Evolutionary conservation across 2,113 vertebrate species (phyloP).

Genomic region (Glaucomys volans): DNA sequence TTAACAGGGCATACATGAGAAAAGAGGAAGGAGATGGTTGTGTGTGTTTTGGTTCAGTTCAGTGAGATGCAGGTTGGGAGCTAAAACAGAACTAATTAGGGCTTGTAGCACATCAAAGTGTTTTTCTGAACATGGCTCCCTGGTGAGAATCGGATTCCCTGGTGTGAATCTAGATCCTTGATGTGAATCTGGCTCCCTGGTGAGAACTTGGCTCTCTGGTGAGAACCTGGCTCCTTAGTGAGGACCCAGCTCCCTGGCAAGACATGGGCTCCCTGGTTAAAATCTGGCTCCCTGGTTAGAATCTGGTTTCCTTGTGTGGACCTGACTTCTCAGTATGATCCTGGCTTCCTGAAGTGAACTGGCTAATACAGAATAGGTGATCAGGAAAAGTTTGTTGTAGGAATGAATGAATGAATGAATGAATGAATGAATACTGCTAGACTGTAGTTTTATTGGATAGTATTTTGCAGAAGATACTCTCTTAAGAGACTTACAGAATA

Average conservation of each 20-base stretch:
- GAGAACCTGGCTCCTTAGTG: neutral
- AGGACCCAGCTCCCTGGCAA: neutral
- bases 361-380: neutral
- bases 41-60: constrained; percentile 43
- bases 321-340: neutral
- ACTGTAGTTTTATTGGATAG: neutral
- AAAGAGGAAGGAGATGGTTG: neutral
- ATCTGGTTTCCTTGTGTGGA: neutral
- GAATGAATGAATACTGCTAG: neutral
- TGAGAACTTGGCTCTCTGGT: neutral
- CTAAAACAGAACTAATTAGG: constrained; percentile 43
- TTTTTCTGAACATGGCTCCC: constrained; percentile 5
- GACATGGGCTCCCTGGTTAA: neutral
- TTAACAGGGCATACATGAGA: neutral
- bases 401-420: neutral
- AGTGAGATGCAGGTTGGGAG: neutral
- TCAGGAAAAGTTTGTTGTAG: neutral
- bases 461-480: constrained; percentile 4
- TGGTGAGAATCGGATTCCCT: neutral
- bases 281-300: neutral
- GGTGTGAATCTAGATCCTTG: neutral
- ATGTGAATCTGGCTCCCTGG: neutral
- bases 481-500: neutral
- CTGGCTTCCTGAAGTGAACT: neutral
- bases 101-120: constrained; percentile 29